Evolutionary conservation across 1,140 invertebrate species (phyloP).

Genomic region (Drosophila athabasca): DNA sequence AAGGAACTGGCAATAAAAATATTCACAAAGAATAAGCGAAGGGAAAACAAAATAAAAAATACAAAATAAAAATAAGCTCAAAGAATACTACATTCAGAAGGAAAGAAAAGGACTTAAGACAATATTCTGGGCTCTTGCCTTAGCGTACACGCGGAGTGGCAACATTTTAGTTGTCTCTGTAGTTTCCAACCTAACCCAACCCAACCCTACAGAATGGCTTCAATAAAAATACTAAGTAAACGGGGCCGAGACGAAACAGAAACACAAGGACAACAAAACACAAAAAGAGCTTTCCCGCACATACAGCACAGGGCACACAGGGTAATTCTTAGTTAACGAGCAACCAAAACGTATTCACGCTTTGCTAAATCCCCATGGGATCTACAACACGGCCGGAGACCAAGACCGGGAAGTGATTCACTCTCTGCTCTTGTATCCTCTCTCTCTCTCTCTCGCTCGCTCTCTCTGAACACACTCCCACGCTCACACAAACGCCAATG

Average conservation of each 20-base stretch:
- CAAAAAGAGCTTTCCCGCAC: conserved; percentile 18
- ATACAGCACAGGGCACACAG: conserved; percentile 28
- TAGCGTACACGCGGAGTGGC: conserved; percentile 11
- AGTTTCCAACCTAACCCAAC: not conserved
- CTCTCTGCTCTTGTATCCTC: not conserved
- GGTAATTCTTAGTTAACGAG: conserved; percentile 79
- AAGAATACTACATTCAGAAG: not conserved
- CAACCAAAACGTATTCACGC: conserved; percentile 74
- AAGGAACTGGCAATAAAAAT: conserved; percentile 3
- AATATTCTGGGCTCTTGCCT: not conserved
- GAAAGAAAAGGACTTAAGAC: not conserved
- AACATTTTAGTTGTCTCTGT: conserved; percentile 33
- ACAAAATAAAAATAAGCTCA: not conserved
- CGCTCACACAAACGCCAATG: not conserved
- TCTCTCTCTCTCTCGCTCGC: too few relatives aligned
- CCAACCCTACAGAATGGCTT: conserved; percentile 39
- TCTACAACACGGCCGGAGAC: conserved; percentile 6
- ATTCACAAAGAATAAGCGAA: not conserved
- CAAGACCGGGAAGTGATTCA: conserved; percentile 21
- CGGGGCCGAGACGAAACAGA: conserved; percentile 10
- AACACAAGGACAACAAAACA: conserved; percentile 29
- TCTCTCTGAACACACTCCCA: not conserved
- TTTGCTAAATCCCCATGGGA: conserved; percentile 68
- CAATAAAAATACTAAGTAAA: conserved; percentile 64
- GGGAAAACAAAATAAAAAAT: not conserved